Evolutionary conservation across 2,113 vertebrate species (phyloP), one percentile per base, ranked within the genome.

Genomic region (Hemicordylus capensis): DNA sequence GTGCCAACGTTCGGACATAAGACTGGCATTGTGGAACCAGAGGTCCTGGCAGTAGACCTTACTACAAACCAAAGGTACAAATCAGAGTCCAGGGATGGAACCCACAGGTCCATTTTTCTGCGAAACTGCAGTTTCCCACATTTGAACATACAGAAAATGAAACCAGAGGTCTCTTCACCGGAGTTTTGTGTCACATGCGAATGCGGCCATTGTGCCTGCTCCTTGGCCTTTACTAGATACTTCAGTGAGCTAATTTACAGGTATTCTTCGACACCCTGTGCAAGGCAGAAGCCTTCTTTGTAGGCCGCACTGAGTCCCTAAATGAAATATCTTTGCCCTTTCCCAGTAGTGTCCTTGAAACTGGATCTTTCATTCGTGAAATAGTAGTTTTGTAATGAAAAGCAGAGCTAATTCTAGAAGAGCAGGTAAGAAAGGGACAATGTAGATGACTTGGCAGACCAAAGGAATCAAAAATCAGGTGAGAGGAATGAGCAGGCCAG

Each of bases 361-460:
- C 39, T 26, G 54, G 54, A 17, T 59, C n/a, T 63, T 61, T 9
- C 54, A 48, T 48, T 61, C 42, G 72, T 63, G 19, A 79, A 79
- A 46, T 72, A 70, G 34, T 61, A 37, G 31, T 12, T 79, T n/a
- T 51, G 54, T 48, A n/a, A 79, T 14, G 54, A 79, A 80, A 79
- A 31, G 54, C 76, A 72, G 66, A 61, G 66, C 84, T 79, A 85
- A 85, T 85, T 85, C n/a, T 19, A 69, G 42, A 72, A 48, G 24
- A 31, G 72, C 6, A 31, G 3, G 15, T 22, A 39, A 64, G 58
- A 76, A 75, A 39, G 24, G 59, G 82, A 76, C 42, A 66, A 76
- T 31, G 42, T 48, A 24, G 22, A n/a, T 37, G n/a, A 48, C 56
- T 61, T 31, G 44, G 24, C 42, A 61, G 76, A 56, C 42, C 66